These are phyloP conservation scores for Aldabrachelys gigantea DNA, from an alignment of 2,113 vertebrate genomes.

Conservation along the genomic window DNA sequence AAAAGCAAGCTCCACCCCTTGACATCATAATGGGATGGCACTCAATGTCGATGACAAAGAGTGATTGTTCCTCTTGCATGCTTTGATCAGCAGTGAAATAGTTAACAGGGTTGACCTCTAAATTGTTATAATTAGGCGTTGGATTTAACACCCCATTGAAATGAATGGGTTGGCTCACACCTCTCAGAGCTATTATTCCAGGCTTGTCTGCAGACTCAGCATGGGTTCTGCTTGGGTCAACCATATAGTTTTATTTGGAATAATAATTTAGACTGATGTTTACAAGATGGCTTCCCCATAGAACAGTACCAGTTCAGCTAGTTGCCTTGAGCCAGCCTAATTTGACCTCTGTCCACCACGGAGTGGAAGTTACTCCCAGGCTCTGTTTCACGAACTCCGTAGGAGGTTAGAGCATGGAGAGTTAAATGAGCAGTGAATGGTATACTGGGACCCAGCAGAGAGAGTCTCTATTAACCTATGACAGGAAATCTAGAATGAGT, in stretches of 20 bases:
- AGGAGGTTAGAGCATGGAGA: not conserved
- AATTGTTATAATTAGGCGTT: not conserved
- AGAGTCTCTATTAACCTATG: no score
- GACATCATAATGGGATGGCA: not conserved
- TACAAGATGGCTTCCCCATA: not conserved
- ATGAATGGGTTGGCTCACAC: not conserved
- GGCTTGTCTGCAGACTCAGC: not conserved
- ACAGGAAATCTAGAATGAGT: no score
- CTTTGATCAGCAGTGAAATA: not conserved
- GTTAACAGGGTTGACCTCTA: not conserved
- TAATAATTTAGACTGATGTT: not conserved
- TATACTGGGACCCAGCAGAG: no score
- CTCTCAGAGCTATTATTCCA: not conserved
- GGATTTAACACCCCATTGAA: not conserved
- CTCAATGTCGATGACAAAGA: not conserved
- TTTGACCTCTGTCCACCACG: not conserved
- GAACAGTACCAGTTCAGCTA: not conserved
- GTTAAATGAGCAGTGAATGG: not conserved
- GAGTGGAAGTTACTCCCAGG: not conserved
- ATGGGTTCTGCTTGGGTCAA: not conserved
- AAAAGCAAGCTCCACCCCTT: not conserved
- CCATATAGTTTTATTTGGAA: not conserved
- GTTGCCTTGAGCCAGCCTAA: not conserved
- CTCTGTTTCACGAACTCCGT: accelerated
- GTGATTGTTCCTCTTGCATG: accelerated